A percentile compares a stretch with the other conserved stretches of the same genome.
Evolutionary conservation across 2,797 vertebrate species (phyloP).

Genomic region (Acanthurus lineatus): DNA sequence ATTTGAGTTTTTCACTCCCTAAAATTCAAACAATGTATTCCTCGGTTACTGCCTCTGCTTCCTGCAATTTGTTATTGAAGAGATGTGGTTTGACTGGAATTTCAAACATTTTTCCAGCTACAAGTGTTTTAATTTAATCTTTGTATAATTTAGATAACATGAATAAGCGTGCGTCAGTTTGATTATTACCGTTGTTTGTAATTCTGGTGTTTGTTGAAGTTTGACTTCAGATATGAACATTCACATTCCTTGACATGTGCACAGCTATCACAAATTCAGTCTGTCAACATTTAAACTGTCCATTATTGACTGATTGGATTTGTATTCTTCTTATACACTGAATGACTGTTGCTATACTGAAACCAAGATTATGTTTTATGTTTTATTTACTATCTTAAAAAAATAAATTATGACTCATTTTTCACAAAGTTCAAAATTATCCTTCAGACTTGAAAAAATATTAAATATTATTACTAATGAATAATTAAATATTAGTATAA

Average conservation of each 20-base stretch:
- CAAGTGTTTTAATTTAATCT: not conserved
- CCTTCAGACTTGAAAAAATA: too few relatives aligned
- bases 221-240: conserved; percentile 19
- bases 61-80: conserved; percentile 1
- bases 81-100: not conserved
- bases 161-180: not conserved
- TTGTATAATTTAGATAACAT: not conserved
- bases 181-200: conserved; percentile 17
- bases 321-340: not conserved
- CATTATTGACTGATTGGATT: conserved; percentile 12
- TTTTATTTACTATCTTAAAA: too few relatives aligned
- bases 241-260: not conserved
- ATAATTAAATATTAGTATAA: too few relatives aligned
- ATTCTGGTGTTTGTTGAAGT: conserved; percentile 24
- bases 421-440: too few relatives aligned
- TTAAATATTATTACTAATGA: too few relatives aligned
- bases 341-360: not conserved
- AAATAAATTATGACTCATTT: too few relatives aligned
- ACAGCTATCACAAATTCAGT: conserved; percentile 11
- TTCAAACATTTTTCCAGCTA: not conserved
- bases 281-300: conserved; percentile 6
- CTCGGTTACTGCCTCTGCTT: too few relatives aligned
- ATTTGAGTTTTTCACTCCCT: conserved; percentile 32
- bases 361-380: too few relatives aligned
- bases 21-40: conserved; percentile 30